Evolutionary conservation across 1,140 invertebrate genomes (phyloP).

Genomic region (Heliconius eleuchia): DNA sequence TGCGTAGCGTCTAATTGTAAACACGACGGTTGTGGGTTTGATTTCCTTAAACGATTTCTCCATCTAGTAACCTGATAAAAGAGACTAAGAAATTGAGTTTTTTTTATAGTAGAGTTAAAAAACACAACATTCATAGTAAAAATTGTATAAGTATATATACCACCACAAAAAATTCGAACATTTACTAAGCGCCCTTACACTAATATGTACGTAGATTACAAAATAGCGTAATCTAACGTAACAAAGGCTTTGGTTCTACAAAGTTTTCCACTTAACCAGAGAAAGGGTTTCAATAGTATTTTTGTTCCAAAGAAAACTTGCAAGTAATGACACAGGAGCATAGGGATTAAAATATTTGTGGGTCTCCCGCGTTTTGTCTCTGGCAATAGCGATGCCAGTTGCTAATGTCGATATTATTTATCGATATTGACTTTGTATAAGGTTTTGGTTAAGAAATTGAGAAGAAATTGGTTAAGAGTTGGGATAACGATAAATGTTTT

Average conservation of each 20-base stretch:
- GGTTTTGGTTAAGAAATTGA: background rate
- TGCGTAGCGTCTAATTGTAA: no score
- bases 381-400: slow-evolving; percentile 41
- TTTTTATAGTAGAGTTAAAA: no score
- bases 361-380: slow-evolving; percentile 45
- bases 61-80: no score
- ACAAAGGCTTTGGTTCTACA: slow-evolving; percentile 7
- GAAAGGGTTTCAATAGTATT: slow-evolving; percentile 23
- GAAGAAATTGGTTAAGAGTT: no score
- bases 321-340: slow-evolving; percentile 53
- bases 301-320: slow-evolving; percentile 48
- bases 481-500: no score
- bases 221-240: background rate
- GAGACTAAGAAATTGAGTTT: no score
- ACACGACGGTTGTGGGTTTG: no score
- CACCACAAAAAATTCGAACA: background rate
- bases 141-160: no score
- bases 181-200: background rate
- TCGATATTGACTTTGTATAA: background rate
- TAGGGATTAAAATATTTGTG: slow-evolving; percentile 56
- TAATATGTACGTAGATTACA: background rate
- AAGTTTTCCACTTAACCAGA: slow-evolving; percentile 23
- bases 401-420: slow-evolving; percentile 20
- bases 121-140: no score
- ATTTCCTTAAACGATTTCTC: no score